Base-by-base conservation (phyloP, 1,140 invertebrate genomes). In the Formica exsecta region DNA sequence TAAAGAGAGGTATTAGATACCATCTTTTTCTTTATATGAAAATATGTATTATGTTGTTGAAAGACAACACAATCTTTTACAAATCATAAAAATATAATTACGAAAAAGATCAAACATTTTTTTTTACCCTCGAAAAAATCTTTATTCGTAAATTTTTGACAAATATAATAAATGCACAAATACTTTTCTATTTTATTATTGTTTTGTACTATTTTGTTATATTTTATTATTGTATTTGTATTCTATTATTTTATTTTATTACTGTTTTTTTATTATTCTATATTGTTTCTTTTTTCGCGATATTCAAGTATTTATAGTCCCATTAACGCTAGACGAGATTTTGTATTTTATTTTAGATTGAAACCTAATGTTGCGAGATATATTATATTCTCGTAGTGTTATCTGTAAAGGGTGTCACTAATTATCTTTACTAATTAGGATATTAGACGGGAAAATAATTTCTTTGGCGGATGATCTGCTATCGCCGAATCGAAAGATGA, bases 361-460 rank as follows among this genome's bases (percentile, higher is more conserved):
- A 6, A 61, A 19, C 8, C 32, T 77, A 61, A 66, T 62, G 48
- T 64, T 75, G 8, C 44, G 19, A 88, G 61, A 57, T 36, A 38
- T n/a, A 51, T 51, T 32, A 66, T 16, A 48, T 76, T 84, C 38
- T 62, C 11, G 19, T 38, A 29, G 11, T 16, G 32, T 62, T 73
- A 38, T 65, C 16, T 41, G 6, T n/a, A 51, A 57, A 64, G 38
- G 62, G 71, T 32, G n/a, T 36, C 29, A 44, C 54, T 87, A 88
- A 87, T 87, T 87, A 84, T 59, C 68, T 66, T 22, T 38, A 16
- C 1, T 6, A 48, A 77, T 65, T 74, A 75, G 54, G 13, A 25
- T 59, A 61, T 74, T 87, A 77, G 48, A 76, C 54, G 65, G 22
- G 25, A 75, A 61, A 86, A 54, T 87, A 76, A 76, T 87, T 54